Base-by-base conservation (phyloP, 1,140 invertebrate genomes). In the Rhopalosiphum maidis region DNA sequence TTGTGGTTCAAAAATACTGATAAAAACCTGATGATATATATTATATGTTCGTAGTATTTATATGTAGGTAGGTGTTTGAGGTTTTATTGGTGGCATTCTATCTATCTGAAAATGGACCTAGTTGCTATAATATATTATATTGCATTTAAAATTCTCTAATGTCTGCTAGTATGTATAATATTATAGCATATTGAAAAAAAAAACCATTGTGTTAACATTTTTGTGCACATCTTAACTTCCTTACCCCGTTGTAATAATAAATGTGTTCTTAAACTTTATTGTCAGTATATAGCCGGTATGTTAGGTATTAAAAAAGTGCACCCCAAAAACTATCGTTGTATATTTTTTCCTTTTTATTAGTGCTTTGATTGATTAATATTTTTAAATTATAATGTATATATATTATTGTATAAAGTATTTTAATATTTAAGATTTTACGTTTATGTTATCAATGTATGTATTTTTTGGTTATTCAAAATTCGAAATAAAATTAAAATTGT, bases 1-100 rank as follows among this genome's bases (percentile, higher is more conserved):
- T 8, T n/a, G 43, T n/a, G 55, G 68, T 91, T 91, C 41, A 46
- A 77, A 91, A 77, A 77, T 41, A 68, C 60, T 46, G 90, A 91
- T 91, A 77, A 91, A 68, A 91, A 91, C 22, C 43, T 54, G 9
- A 41, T 9, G 35, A 41, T 55, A 37, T 54, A 54, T 46, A 46
- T 6, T 87, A 43, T 43, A 43, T 86, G 43, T 86, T 25, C n/a
- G 23, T 89, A 35, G 6, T 41, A 41, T 2, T 22, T 23, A 8
- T 35, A n/a, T 46, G 30, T 43, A 41, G 11, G 11, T 6, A n/a
- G 6, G 5, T 48, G 8, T 30, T n/a, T 23, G 46, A 89, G 21
- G 35, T 37, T 54, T 54, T 89, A 89, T 89, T 55, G 51, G 48
- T 9, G 35, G 11, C 60, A 5, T 68, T 77, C 15, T 15, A 77